Evolutionary conservation across 2,113 vertebrate genomes (phyloP).

Genomic region (Butastur rufipennis): DNA sequence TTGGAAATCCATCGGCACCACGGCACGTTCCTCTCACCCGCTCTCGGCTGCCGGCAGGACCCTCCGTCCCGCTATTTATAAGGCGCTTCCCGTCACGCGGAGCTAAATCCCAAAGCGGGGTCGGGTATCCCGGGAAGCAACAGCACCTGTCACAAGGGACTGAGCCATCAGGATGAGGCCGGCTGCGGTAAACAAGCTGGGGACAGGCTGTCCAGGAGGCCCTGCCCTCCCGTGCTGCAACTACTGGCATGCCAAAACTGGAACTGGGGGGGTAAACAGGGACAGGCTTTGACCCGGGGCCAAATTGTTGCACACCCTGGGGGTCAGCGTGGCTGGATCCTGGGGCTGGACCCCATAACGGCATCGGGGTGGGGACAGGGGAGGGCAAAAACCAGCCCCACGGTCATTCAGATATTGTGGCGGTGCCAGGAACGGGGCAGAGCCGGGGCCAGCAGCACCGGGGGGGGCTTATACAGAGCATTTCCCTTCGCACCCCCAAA

Average conservation of each 20-base stretch:
- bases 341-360: not conserved
- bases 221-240: not conserved
- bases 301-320: rapidly evolving
- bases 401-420: rapidly evolving
- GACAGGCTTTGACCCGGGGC: not conserved
- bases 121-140: constrained; percentile 65
- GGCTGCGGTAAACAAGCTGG: constrained; percentile 66
- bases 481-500: not conserved
- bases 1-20: constrained; percentile 73
- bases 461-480: rapidly evolving
- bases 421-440: not conserved
- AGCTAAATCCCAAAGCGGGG: not conserved
- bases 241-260: not conserved
- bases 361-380: rapidly evolving
- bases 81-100: constrained; percentile 57
- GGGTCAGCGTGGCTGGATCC: rapidly evolving
- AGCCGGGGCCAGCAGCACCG: rapidly evolving
- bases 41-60: not conserved
- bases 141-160: constrained; percentile 65
- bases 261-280: not conserved
- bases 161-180: constrained; percentile 1
- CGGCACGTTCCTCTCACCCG: not conserved
- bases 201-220: constrained; percentile 65
- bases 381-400: rapidly evolving
- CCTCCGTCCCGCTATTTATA: constrained; percentile 71